Conservation (phyloP, 2,888 invertebrate genomes). For the Schrankia costaestrigalis region DNA sequence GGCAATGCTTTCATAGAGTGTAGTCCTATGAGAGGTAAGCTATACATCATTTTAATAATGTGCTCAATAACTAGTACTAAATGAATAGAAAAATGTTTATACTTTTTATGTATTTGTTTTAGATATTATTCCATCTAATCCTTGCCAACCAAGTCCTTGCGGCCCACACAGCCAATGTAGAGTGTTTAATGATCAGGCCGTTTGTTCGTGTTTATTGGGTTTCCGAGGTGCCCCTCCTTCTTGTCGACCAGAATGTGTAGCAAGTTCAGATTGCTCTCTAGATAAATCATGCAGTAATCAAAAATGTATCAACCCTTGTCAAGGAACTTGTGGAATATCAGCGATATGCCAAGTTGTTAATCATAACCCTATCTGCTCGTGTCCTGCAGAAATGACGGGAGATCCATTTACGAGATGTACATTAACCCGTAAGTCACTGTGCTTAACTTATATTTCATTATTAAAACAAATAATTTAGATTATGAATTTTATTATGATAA, state of each 20-base stretch:
- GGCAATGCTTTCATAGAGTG: slow-evolving; percentile 88
- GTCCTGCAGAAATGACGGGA: slow-evolving; percentile 83
- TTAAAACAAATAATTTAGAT: too few species aligned
- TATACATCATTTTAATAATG: background rate
- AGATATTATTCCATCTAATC: slow-evolving; percentile 68
- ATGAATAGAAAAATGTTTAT: too few species aligned
- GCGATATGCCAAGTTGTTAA: slow-evolving; percentile 88
- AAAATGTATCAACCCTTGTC: slow-evolving; percentile 87
- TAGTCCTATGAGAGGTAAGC: slow-evolving; percentile 76
- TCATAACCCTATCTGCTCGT: slow-evolving; percentile 87
- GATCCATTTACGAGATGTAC: slow-evolving; percentile 84
- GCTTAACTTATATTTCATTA: too few species aligned
- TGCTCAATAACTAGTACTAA: background rate
- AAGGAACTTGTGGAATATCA: slow-evolving; percentile 88
- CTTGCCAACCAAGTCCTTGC: slow-evolving; percentile 83
- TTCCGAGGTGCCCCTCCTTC: slow-evolving; percentile 85
- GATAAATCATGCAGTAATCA: slow-evolving; percentile 86
- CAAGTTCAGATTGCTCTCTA: slow-evolving; percentile 86
- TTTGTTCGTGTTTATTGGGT: slow-evolving; percentile 84
- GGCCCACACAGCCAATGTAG: slow-evolving; percentile 83
- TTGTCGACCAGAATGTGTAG: slow-evolving; percentile 86
- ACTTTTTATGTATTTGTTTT: slow-evolving; percentile 20
- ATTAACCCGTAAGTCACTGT: slow-evolving; percentile 65
- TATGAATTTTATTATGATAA: background rate
- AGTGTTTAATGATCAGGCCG: slow-evolving; percentile 82